Evolutionary conservation across 2,888 invertebrate genomes (phyloP).

Genomic region (Pheosia tremula): DNA sequence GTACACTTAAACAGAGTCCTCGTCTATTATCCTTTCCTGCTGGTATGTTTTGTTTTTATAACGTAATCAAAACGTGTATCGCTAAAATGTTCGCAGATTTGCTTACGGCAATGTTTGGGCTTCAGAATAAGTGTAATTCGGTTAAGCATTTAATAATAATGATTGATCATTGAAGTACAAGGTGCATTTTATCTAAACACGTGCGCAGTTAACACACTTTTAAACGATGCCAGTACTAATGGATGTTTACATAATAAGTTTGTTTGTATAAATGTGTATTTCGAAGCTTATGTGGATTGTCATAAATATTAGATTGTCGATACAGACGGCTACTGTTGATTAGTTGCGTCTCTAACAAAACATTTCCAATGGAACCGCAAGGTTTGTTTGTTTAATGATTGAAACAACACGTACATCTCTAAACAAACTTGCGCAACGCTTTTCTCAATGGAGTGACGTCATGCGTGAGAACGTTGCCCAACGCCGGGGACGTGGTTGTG

Average conservation of each 20-base stretch:
- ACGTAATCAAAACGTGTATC: too few species aligned
- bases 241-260: neutral
- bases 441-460: slow-evolving; percentile 3
- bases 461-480: neutral
- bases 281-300: neutral
- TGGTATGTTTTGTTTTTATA: too few species aligned
- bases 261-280: neutral
- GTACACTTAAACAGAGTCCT: too few species aligned
- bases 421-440: slow-evolving; percentile 1
- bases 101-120: too few species aligned
- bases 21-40: too few species aligned
- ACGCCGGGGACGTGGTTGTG: slow-evolving; percentile 5
- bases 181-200: neutral
- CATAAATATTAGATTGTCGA: too few species aligned
- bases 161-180: too few species aligned
- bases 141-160: too few species aligned
- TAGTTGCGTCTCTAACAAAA: neutral
- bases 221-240: too few species aligned
- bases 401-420: neutral
- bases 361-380: slow-evolving; percentile 11
- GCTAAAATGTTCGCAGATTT: too few species aligned
- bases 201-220: neutral
- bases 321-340: too few species aligned
- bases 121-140: too few species aligned
- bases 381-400: slow-evolving; percentile 1